Evolutionary conservation across 1,140 invertebrate genomes (phyloP).

Genomic region (Schlechtendalia chinensis): DNA sequence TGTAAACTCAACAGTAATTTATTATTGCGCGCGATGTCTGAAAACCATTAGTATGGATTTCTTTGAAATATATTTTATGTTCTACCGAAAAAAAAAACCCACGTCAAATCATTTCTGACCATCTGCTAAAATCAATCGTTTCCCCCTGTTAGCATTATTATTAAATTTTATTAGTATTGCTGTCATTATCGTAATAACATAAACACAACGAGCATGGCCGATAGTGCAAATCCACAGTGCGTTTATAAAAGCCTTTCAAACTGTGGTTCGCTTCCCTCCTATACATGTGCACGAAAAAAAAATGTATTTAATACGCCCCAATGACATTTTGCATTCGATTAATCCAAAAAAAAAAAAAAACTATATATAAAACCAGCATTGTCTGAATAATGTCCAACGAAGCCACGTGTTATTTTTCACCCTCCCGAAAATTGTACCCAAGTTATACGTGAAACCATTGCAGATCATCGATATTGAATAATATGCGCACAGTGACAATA

Average conservation of each 20-base stretch:
- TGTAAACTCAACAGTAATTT: neutral
- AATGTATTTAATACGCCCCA: neutral
- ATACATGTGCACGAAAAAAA: neutral
- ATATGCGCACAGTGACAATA: neutral
- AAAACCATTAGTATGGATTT: neutral
- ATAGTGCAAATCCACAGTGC: neutral
- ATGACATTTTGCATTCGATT: slow-evolving; percentile 32
- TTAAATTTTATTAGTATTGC: slow-evolving; percentile 9
- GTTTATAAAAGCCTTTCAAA: neutral
- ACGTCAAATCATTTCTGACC: neutral
- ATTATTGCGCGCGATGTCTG: neutral
- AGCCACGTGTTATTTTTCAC: slow-evolving; percentile 34
- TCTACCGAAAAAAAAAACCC: neutral
- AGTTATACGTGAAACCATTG: neutral
- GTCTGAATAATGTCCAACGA: neutral
- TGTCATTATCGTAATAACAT: slow-evolving; percentile 6
- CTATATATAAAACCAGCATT: neutral
- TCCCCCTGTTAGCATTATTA: slow-evolving; percentile 14
- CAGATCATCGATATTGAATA: neutral
- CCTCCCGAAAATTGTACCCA: neutral
- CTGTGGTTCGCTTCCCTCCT: neutral
- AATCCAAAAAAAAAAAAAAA: slow-evolving; percentile 1
- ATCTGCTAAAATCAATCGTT: slow-evolving; percentile 7
- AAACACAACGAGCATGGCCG: neutral
- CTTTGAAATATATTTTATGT: neutral